These are phyloP conservation scores for Eleutherodactylus coqui DNA, from an alignment of 2,797 vertebrate species.

Conservation along the genomic window DNA sequence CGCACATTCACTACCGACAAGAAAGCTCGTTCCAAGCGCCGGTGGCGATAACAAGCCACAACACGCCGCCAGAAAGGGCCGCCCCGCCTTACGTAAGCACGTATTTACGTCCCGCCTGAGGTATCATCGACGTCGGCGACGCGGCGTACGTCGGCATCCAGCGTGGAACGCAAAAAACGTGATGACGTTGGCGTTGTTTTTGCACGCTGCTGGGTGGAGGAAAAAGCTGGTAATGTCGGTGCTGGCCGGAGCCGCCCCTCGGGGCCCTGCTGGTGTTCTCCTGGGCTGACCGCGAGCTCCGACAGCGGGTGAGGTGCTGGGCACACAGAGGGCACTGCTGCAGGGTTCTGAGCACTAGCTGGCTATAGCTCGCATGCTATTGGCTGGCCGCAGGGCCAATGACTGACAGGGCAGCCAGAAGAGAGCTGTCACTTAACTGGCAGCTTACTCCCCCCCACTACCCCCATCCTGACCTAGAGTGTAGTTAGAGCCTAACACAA, in stretches of 20 bases:
- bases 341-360: background rate
- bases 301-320: constrained; percentile 27
- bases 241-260: constrained; percentile 21
- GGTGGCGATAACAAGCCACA: background rate
- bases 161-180: constrained; percentile 5
- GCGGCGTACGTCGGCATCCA: background rate
- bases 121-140: background rate
- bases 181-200: constrained; percentile 29
- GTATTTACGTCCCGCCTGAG: background rate
- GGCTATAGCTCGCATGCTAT: background rate
- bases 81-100: background rate
- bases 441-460: too few relatives aligned
- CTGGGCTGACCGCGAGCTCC: background rate
- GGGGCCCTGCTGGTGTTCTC: constrained; percentile 29
- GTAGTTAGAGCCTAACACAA: background rate
- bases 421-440: background rate
- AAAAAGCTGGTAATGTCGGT: constrained; percentile 19
- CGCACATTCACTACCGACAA: background rate
- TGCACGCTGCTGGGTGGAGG: constrained; percentile 5
- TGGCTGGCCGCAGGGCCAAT: constrained; percentile 10
- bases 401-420: background rate
- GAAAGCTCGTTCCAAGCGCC: background rate
- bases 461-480: too few relatives aligned
- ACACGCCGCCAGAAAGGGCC: background rate
- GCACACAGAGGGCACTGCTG: background rate